Evolutionary conservation across 2,113 vertebrate species (phyloP).

Genomic region (Buteo buteo): DNA sequence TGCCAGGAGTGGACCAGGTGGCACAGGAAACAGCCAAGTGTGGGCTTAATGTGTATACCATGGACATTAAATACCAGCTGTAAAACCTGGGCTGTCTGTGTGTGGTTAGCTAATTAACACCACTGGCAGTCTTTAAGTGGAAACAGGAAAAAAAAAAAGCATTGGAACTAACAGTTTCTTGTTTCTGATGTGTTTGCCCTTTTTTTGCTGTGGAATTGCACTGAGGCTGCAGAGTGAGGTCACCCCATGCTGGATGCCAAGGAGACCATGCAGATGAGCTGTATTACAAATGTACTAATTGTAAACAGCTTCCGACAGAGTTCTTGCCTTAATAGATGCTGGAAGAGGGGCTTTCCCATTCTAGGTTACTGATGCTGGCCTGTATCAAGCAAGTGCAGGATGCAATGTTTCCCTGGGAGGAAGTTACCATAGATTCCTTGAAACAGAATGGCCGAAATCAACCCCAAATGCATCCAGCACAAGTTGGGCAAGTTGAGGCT

Average conservation of each 20-base stretch:
- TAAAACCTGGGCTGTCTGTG: background rate
- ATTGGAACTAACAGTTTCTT: background rate
- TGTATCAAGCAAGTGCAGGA: background rate
- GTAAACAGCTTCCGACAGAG: background rate
- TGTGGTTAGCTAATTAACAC: background rate
- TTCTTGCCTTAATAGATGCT: background rate
- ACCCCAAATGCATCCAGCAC: background rate
- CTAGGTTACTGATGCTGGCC: background rate
- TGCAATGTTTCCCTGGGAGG: accelerated
- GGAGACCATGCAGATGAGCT: background rate
- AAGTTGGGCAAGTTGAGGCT: background rate
- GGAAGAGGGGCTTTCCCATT: background rate
- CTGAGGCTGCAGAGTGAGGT: background rate
- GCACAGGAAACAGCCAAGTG: background rate
- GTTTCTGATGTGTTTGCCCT: background rate
- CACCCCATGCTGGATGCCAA: background rate
- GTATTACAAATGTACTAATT: background rate
- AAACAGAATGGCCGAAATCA: background rate
- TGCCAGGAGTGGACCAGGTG: background rate
- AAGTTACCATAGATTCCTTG: background rate
- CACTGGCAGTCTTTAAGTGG: background rate
- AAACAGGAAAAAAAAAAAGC: background rate
- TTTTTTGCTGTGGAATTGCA: background rate
- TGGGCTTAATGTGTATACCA: background rate
- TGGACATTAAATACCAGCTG: background rate